Evolutionary conservation across 2,797 vertebrate genomes (phyloP), one percentile per base, ranked within the genome.

Genomic region (Clarias fuscus): DNA sequence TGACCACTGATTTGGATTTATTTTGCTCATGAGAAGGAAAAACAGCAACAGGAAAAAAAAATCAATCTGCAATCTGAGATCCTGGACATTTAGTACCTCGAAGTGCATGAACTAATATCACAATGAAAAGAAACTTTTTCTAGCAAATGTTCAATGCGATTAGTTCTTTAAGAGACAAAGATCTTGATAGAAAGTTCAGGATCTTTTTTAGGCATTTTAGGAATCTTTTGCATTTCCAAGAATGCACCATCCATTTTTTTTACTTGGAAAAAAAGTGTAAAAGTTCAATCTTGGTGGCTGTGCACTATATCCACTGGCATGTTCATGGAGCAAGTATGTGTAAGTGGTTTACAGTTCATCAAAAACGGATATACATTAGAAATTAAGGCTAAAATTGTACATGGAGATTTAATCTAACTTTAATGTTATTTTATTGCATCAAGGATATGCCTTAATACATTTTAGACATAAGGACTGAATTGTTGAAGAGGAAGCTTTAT

Each of bases 401-500:
- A 62, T 48, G 64, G 1, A 30, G 15, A 27, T 75, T n/a, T 30
- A 5, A 18, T 64, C 58, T 64, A 11, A 33, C 56, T 33, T 56
- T 30, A 30, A 68, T 53, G 78, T 24, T 33, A 22, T 56, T 0
- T 56, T 13, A 24, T 18, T 82, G 7, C 11, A 56, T 11, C 30
- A 33, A 33, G 11, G 17, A 82, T 18, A 22, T 22, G 48, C 43
- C 33, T 33, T 53, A 68, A 82, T 70, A 68, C 18, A 82, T 78
- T 64, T 80, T 61, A 40, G 24, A 40, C 59, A 79, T 62, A n/a
- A 80, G 64, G 82, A 53, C 40, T 82, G 33, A 64, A 84, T 7
- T 58, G 86, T 37, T 86, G 40, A 59, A 84, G 71, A 58, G 82
- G 85, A 64, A 82, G 75, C 56, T 87, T 90, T 79, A 84, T 77